Conservation (phyloP, 2,888 invertebrate genomes). For the Artemia sinica region DNA sequence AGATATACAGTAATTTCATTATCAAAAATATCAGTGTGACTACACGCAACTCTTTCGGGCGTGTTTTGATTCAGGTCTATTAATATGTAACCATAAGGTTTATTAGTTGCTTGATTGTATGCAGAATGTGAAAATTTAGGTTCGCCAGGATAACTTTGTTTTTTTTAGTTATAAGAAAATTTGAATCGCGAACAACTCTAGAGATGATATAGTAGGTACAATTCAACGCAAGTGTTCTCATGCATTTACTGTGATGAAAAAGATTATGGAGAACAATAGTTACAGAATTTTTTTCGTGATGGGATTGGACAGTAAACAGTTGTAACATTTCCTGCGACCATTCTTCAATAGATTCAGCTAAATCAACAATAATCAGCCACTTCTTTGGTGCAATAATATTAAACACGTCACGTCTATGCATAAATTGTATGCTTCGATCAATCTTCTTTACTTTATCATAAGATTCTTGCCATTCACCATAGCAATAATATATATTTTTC, state of each 20-base stretch:
- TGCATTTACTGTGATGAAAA: too few relatives aligned
- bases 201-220: neutral
- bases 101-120: conserved; percentile 1
- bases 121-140: neutral
- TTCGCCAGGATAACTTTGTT: neutral
- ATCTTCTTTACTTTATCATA: neutral
- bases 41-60: neutral
- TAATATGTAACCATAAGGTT: neutral
- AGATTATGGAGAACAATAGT: too few relatives aligned
- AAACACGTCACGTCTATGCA: neutral
- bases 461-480: neutral
- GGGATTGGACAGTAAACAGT: too few relatives aligned
- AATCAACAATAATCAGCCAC: too few relatives aligned
- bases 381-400: too few relatives aligned
- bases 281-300: too few relatives aligned
- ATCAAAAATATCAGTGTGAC: neutral
- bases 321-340: too few relatives aligned
- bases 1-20: neutral
- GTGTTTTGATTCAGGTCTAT: conserved; percentile 1
- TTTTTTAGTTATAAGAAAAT: neutral
- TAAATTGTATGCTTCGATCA: neutral
- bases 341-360: too few relatives aligned
- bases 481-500: neutral
- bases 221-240: too few relatives aligned
- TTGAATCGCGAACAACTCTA: neutral